Conservation (phyloP, 2,113 vertebrate species). For the Gymnocephalus cernua region DNA sequence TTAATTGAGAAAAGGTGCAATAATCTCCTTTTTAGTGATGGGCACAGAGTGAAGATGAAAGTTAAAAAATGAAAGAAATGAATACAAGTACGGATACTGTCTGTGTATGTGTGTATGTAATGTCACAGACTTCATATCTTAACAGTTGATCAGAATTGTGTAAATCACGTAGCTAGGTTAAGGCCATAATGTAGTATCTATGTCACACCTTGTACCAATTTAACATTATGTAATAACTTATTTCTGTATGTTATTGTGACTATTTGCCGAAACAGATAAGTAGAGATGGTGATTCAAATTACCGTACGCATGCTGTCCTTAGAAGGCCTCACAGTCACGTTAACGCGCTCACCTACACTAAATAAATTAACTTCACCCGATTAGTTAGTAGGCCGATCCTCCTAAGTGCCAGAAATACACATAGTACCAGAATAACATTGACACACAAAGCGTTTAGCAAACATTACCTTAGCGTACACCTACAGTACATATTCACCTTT, state of each 20-base stretch:
- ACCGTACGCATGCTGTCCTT: neutral
- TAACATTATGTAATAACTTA: no score
- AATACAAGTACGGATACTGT: neutral
- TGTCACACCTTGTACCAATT: neutral
- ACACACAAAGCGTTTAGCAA: slow-evolving; percentile 20
- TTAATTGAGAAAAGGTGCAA: slow-evolving; percentile 6
- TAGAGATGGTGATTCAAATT: neutral
- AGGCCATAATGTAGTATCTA: neutral
- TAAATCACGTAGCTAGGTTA: neutral
- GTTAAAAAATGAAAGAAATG: neutral
- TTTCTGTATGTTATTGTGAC: neutral
- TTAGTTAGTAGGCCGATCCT: slow-evolving; percentile 49
- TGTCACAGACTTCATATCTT: neutral
- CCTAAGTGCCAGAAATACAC: slow-evolving; percentile 38
- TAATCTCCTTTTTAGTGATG: neutral
- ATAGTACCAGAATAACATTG: slow-evolving; percentile 44
- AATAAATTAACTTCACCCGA: slow-evolving; percentile 67
- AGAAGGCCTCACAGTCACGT: slow-evolving; percentile 32
- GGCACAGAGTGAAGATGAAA: neutral
- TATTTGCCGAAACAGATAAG: neutral
- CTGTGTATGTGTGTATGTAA: neutral
- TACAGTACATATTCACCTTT: neutral
- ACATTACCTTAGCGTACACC: neutral
- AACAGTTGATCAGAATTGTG: neutral
- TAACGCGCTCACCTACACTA: slow-evolving; percentile 55